These are phyloP conservation scores for Drosophila carrolli DNA, from an alignment of 1,140 invertebrate species.

Conservation along the genomic window DNA sequence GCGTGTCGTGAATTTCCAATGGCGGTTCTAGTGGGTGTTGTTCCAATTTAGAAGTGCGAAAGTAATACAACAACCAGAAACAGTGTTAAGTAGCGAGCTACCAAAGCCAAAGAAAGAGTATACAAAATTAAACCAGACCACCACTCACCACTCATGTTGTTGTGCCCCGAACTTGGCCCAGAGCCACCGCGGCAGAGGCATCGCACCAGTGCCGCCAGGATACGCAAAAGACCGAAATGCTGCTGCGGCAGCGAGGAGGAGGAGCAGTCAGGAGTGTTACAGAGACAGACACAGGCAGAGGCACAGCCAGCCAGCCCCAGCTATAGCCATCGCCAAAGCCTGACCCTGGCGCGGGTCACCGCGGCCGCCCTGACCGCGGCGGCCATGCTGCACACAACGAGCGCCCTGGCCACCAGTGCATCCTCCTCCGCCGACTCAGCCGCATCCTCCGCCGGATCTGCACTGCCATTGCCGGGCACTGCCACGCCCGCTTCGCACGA, in stretches of 20 bases:
- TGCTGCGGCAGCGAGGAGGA: conserved; percentile 12
- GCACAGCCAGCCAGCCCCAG: not conserved
- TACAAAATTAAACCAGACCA: conserved; percentile 7
- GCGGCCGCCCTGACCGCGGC: conserved; percentile 50
- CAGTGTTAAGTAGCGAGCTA: conserved; percentile 16
- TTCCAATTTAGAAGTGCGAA: conserved; percentile 30
- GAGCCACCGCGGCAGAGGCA: conserved; percentile 49
- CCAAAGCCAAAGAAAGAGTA: conserved; percentile 21
- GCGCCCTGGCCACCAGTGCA: conserved; percentile 49
- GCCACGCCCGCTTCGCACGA: conserved; percentile 53
- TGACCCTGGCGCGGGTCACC: conserved; percentile 46
- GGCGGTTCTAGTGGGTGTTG: conserved; percentile 50
- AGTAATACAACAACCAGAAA: conserved; percentile 22
- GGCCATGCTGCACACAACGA: conserved; percentile 63
- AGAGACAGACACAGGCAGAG: not conserved
- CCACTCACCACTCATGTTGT: conserved; percentile 36
- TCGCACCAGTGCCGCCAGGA: conserved; percentile 63
- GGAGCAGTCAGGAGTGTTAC: too few species aligned
- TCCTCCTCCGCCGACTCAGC: conserved; percentile 36
- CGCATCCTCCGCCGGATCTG: conserved; percentile 19
- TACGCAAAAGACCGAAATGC: conserved; percentile 67
- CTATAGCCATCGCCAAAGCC: conserved; percentile 27
- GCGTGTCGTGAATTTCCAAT: conserved; percentile 79
- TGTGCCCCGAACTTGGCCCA: conserved; percentile 49
- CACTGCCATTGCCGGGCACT: conserved; percentile 65